A percentile compares a stretch with the other conserved stretches of the same genome.
Evolutionary conservation across 2,797 vertebrate species (phyloP).

Genomic region (Sebastiscus tertius): DNA sequence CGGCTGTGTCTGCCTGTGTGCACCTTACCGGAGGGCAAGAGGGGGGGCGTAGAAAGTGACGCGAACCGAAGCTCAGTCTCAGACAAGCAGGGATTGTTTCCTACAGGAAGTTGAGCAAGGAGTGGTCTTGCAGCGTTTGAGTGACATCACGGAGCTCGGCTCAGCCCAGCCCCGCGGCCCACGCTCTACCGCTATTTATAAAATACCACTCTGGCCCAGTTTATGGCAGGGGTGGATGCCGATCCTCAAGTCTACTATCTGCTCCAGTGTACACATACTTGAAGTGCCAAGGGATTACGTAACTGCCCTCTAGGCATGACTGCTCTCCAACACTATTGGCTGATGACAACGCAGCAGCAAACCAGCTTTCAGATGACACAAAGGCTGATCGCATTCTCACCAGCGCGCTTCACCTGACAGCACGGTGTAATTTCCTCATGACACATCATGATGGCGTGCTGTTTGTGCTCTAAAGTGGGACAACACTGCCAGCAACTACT

Average conservation of each 20-base stretch:
- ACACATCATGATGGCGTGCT: conserved; percentile 26
- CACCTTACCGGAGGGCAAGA: conserved; percentile 27
- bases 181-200: conserved; percentile 83
- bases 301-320: conserved; percentile 74
- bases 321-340: conserved; percentile 59
- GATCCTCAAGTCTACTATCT: conserved; percentile 77
- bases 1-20: conserved; percentile 1
- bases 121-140: conserved; percentile 77
- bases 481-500: conserved; percentile 14
- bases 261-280: conserved; percentile 73
- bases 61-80: conserved; percentile 46
- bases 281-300: conserved; percentile 76
- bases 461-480: conserved; percentile 17
- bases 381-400: conserved; percentile 38
- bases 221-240: conserved; percentile 75
- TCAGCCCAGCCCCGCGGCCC: conserved; percentile 76
- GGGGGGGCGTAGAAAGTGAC: conserved; percentile 42
- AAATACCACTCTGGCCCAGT: conserved; percentile 80
- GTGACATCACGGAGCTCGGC: conserved; percentile 77
- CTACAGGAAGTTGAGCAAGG: conserved; percentile 84
- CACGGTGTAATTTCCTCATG: conserved; percentile 33
- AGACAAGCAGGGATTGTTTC: conserved; percentile 83
- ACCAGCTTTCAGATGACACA: conserved; percentile 51
- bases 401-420: conserved; percentile 46
- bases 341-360: conserved; percentile 59